A percentile compares a stretch with the other conserved stretches of the same genome.
Evolutionary conservation across 2,888 invertebrate species (phyloP).

Genomic region (Chorisops tibialis): DNA sequence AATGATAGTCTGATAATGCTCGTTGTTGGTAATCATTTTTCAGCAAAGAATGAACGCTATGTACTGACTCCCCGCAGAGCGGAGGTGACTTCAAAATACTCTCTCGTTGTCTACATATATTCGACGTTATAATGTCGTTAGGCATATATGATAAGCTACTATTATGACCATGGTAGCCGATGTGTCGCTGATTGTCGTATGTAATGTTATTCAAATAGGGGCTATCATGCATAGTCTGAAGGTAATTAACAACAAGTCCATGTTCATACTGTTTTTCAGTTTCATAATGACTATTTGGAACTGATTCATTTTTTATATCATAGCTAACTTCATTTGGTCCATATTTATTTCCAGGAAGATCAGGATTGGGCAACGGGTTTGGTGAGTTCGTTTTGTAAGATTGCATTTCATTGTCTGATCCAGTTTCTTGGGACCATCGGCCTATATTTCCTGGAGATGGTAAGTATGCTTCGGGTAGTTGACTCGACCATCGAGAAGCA

Average conservation of each 20-base stretch:
- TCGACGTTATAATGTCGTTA: slow-evolving; percentile 50
- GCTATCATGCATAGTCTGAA: slow-evolving; percentile 49
- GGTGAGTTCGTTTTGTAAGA: slow-evolving; percentile 61
- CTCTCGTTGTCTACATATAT: slow-evolving; percentile 50
- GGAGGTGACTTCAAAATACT: slow-evolving; percentile 41
- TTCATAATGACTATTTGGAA: slow-evolving; percentile 44
- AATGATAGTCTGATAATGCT: slow-evolving; percentile 47
- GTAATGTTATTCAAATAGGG: slow-evolving; percentile 29
- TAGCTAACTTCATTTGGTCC: slow-evolving; percentile 46
- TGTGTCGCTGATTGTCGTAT: slow-evolving; percentile 48
- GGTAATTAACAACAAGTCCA: slow-evolving; percentile 49
- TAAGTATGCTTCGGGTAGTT: slow-evolving; percentile 63
- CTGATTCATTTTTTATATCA: slow-evolving; percentile 50
- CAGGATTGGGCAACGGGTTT: slow-evolving; percentile 72
- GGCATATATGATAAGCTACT: slow-evolving; percentile 47
- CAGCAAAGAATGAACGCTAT: slow-evolving; percentile 51
- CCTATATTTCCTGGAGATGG: slow-evolving; percentile 56
- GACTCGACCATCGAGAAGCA: slow-evolving; percentile 66
- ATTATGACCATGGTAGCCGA: slow-evolving; percentile 45
- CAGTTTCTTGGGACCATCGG: slow-evolving; percentile 77
- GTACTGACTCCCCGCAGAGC: slow-evolving; percentile 46
- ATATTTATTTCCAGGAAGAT: slow-evolving; percentile 60
- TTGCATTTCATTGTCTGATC: slow-evolving; percentile 70
- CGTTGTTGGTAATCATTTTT: slow-evolving; percentile 51
- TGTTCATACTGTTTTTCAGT: slow-evolving; percentile 48